Conservation (phyloP, 1,140 invertebrate genomes). For the Brachionus asplanchnoidis region DNA sequence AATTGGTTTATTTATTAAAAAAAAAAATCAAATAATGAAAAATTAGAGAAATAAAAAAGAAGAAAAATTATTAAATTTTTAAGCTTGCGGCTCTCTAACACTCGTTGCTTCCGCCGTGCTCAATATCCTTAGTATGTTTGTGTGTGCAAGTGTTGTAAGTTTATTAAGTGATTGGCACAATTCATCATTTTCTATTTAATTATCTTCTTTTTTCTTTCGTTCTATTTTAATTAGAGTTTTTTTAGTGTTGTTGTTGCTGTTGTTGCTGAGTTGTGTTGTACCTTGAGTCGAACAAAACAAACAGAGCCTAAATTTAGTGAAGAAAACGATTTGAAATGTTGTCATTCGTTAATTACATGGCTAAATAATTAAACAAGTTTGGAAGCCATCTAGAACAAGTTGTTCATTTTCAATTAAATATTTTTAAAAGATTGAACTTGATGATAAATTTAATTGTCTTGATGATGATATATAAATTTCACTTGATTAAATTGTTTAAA, state of each 20-base stretch:
- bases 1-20: not conserved
- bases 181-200: not conserved
- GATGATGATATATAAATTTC: slow-evolving; percentile 33
- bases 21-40: not conserved
- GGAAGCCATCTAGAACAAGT: not conserved
- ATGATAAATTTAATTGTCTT: slow-evolving; percentile 28
- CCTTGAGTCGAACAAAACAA: not conserved
- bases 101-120: no score
- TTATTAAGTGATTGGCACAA: no score
- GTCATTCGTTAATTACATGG: slow-evolving; percentile 1
- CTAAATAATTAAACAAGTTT: slow-evolving; percentile 15
- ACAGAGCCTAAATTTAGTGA: not conserved
- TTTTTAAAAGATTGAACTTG: slow-evolving; percentile 28
- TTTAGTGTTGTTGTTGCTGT: no score
- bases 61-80: not conserved
- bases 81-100: not conserved
- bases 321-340: not conserved
- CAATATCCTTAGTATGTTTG: no score
- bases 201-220: not conserved
- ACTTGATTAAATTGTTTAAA: slow-evolving; percentile 35
- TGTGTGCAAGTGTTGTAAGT: no score
- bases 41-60: not conserved
- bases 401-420: not conserved
- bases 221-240: not conserved
- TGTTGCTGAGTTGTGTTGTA: not conserved